A percentile compares a stretch with the other conserved stretches of the same genome.
These are phyloP conservation scores for Mesaphorura yosii DNA, from an alignment of 1,140 invertebrate species.

Conservation along the genomic window DNA sequence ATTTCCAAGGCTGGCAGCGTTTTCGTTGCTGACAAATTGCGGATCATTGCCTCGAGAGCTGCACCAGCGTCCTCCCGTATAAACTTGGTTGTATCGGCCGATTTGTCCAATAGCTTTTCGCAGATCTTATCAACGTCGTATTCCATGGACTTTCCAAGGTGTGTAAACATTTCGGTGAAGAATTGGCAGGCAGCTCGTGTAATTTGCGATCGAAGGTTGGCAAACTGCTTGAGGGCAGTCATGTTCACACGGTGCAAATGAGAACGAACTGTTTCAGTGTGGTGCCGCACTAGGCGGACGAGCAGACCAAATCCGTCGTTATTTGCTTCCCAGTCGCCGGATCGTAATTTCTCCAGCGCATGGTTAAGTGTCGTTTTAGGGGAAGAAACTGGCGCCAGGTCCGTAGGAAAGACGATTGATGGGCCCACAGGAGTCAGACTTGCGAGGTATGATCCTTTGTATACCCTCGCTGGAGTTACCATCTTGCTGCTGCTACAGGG, in stretches of 20 bases:
- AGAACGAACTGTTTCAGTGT: constrained; percentile 49
- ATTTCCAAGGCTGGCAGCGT: constrained; percentile 45
- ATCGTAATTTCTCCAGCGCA: too few species aligned
- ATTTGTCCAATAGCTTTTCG: constrained; percentile 64
- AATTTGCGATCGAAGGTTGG: constrained; percentile 80
- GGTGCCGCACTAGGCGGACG: constrained; percentile 56
- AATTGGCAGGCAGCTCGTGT: constrained; percentile 69
- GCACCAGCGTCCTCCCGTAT: constrained; percentile 70
- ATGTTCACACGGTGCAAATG: constrained; percentile 54
- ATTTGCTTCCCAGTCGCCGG: constrained; percentile 70
- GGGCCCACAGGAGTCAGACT: too few species aligned
- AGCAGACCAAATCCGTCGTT: constrained; percentile 62
- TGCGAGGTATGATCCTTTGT: too few species aligned
- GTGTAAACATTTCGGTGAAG: constrained; percentile 60
- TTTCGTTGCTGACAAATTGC: constrained; percentile 50
- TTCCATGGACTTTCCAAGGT: constrained; percentile 61
- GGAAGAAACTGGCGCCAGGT: too few species aligned
- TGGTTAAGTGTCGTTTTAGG: too few species aligned
- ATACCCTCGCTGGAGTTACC: too few species aligned
- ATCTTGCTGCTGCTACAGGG: too few species aligned
- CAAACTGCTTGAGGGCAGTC: constrained; percentile 60
- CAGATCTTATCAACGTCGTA: constrained; percentile 74
- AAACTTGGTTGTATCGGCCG: constrained; percentile 85
- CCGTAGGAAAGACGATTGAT: too few species aligned
- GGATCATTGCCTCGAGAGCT: constrained; percentile 68